These are phyloP conservation scores for Xanthostigma xanthostigma DNA, from an alignment of 2,888 invertebrate species.

Conservation along the genomic window DNA sequence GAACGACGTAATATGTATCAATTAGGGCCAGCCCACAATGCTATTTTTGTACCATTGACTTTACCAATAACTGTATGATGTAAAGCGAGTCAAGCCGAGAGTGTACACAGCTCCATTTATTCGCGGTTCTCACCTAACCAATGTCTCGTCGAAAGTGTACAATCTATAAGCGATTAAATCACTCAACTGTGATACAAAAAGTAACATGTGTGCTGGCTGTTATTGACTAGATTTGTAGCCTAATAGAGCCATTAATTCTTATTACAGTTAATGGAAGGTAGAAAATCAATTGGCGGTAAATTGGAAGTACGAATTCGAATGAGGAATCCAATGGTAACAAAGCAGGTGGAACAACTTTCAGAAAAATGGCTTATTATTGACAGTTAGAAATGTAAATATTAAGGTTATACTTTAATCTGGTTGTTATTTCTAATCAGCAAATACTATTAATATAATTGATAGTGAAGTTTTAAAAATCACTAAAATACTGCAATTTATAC, in stretches of 20 bases:
- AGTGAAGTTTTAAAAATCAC: not conserved
- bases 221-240: too few relatives aligned
- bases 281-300: constrained; percentile 77
- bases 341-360: constrained; percentile 73
- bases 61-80: too few relatives aligned
- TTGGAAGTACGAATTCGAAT: constrained; percentile 77
- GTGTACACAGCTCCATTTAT: too few relatives aligned
- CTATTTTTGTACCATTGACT: too few relatives aligned
- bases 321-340: constrained; percentile 74
- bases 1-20: too few relatives aligned
- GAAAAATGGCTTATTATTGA: constrained; percentile 90
- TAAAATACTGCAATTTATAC: not conserved
- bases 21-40: too few relatives aligned
- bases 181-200: too few relatives aligned
- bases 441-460: not conserved
- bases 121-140: too few relatives aligned
- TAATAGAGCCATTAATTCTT: constrained; percentile 8
- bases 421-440: not conserved
- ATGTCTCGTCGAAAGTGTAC: too few relatives aligned
- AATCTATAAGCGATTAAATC: too few relatives aligned
- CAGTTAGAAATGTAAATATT: constrained; percentile 25
- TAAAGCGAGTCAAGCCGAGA: too few relatives aligned
- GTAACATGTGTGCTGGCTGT: too few relatives aligned
- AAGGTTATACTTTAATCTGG: not conserved
- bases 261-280: constrained; percentile 73